A percentile compares a stretch with the other conserved stretches of the same genome.
These are phyloP conservation scores for Labeo calbasu DNA, from an alignment of 2,797 vertebrate species.

Conservation along the genomic window DNA sequence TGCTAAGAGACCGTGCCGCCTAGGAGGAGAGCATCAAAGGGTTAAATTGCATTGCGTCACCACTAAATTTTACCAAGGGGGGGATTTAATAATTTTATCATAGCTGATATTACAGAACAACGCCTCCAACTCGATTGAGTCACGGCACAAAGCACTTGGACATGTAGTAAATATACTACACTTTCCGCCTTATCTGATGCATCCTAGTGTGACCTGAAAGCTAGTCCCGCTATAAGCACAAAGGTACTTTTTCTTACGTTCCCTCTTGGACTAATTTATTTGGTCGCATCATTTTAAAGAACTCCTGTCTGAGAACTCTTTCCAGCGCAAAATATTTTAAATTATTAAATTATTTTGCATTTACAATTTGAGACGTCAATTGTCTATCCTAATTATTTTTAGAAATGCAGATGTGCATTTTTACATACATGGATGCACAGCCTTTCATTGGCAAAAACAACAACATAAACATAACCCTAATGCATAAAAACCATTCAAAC, in stretches of 20 bases:
- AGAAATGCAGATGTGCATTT: no score
- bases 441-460: not conserved
- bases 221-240: not conserved
- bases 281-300: not conserved
- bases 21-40: slow-evolving; percentile 73
- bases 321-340: not conserved
- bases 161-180: not conserved
- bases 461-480: not conserved
- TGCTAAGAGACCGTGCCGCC: slow-evolving; percentile 78
- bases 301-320: not conserved
- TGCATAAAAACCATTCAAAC: not conserved
- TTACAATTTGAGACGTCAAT: not conserved
- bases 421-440: not conserved
- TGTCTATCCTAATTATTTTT: not conserved
- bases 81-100: slow-evolving; percentile 47
- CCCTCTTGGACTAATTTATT: not conserved
- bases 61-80: slow-evolving; percentile 46
- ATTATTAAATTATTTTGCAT: not conserved
- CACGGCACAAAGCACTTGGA: slow-evolving; percentile 4
- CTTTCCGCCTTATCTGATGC: not conserved
- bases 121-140: slow-evolving; percentile 31
- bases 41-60: slow-evolving; percentile 71
- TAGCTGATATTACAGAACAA: slow-evolving; percentile 36
- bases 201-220: not conserved
- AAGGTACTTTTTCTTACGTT: not conserved